These are phyloP conservation scores for Drosophila colorata DNA, from an alignment of 2,888 invertebrate species.

Conservation along the genomic window DNA sequence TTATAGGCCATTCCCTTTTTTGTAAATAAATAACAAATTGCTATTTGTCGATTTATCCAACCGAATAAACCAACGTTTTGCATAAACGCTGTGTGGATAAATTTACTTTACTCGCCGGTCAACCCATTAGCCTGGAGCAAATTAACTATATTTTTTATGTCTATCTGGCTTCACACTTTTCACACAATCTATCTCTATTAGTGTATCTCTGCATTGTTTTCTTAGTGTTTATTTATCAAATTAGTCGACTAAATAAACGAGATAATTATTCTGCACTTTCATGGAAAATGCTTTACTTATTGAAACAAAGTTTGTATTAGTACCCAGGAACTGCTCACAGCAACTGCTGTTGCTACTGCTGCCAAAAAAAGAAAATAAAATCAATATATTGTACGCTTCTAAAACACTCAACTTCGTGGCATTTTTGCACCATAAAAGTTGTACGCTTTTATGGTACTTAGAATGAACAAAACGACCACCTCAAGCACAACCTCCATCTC, in stretches of 20 bases:
- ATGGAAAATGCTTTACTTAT: slow-evolving; percentile 5
- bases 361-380: slow-evolving; percentile 24
- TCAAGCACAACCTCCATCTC: slow-evolving; percentile 36
- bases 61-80: not conserved
- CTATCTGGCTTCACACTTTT: too few species aligned
- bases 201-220: too few species aligned
- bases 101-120: not conserved
- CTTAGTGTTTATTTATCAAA: too few species aligned
- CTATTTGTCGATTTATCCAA: too few species aligned
- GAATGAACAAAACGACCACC: slow-evolving; percentile 64
- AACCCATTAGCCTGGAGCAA: not conserved
- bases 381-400: slow-evolving; percentile 48
- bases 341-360: not conserved
- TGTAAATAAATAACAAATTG: too few species aligned
- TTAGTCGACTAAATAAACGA: not conserved
- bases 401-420: slow-evolving; percentile 49
- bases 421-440: slow-evolving; percentile 70
- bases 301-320: slow-evolving; percentile 20
- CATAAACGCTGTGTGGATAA: not conserved
- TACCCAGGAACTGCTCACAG: slow-evolving; percentile 2
- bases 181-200: too few species aligned
- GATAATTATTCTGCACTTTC: not conserved
- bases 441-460: slow-evolving; percentile 74
- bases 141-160: too few species aligned
- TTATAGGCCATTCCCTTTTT: not conserved